Base-by-base conservation (phyloP, 2,113 vertebrate genomes). In the Hemiprocne comata region DNA sequence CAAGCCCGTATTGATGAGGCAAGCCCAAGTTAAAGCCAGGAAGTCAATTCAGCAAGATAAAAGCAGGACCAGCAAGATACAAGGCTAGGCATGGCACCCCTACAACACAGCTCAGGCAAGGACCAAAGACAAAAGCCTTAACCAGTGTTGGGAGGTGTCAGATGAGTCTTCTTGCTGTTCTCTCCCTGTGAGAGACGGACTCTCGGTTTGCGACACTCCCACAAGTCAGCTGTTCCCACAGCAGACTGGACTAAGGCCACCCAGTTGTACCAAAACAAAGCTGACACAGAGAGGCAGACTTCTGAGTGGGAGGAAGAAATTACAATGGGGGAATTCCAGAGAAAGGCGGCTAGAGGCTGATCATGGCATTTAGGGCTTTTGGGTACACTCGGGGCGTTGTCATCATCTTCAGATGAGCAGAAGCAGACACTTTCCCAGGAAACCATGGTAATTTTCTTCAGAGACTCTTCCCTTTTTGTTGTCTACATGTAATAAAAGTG, bases 111-210 rank as follows among this genome's bases (percentile, higher is more conserved):
- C 61, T 78, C 61, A n/a, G 33, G 10, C 42, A n/a, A 54, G 4
- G 55, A 66, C 8, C 20, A 73, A 34, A 84, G 46, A 18, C 51
- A 88, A 85, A 23, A 89, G 25, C 29, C 54, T 73, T 17, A 65
- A 13, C 7, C 36, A 57, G 0, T 0, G 0, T 6, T 72, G 50
- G 29, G 23, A 65, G 33, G 10, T 24, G 9, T 7, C 26, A 53
- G 54, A 31, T 58, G 19, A 78, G 42, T 21, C 36, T 76, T 42
- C 77, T 76, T 64, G 44, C 42, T 60, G 11, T 31, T 67, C 18
- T 83, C 17, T 36, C 65, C n/a, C n/a, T n/a, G n/a, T n/a, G n/a
- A n/a, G n/a, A n/a, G n/a, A n/a, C n/a, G n/a, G n/a, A n/a, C n/a
- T n/a, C n/a, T n/a, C n/a, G n/a, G n/a, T n/a, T n/a, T n/a, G n/a